Percentiles rank a stretch among this genome's conserved stretches.
These are phyloP conservation scores for Menura novaehollandiae DNA, from an alignment of 2,113 vertebrate species.

Conservation along the genomic window DNA sequence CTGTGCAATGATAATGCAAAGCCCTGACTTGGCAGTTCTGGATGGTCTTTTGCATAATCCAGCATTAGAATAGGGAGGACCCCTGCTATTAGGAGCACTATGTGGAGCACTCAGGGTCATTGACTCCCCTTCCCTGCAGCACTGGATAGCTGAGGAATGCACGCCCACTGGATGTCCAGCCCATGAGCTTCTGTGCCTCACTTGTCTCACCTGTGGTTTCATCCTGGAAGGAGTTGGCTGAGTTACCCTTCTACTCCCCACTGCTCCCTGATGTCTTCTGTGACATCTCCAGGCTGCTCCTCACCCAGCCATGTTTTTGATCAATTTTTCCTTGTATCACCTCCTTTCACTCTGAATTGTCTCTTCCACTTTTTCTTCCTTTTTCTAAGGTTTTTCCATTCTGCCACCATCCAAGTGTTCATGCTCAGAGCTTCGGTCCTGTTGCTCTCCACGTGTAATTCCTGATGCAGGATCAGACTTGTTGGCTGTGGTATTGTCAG, in stretches of 20 bases:
- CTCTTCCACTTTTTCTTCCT: neutral
- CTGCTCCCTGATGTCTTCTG: neutral
- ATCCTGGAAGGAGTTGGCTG: neutral
- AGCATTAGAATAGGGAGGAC: neutral
- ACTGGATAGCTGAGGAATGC: neutral
- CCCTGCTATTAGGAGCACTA: neutral
- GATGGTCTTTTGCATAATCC: slow-evolving; percentile 10
- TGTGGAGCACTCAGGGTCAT: neutral
- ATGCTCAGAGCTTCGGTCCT: neutral
- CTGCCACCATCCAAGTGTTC: neutral
- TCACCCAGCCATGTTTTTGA: neutral
- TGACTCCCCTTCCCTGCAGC: neutral
- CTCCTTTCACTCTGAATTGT: neutral
- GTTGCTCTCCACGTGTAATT: neutral
- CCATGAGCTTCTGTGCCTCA: neutral
- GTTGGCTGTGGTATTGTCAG: neutral
- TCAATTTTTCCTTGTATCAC: neutral
- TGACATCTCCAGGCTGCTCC: neutral
- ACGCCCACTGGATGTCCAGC: fast-evolving
- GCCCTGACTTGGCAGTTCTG: slow-evolving; percentile 30
- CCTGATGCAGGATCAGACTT: neutral
- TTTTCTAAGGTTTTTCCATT: neutral
- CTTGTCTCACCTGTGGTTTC: neutral
- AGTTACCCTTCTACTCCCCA: neutral
- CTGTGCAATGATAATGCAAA: slow-evolving; percentile 13